phyloP scores from a whole-genome alignment of 2,113 vertebrate species.

The Acrocephalus arundinaceus region DNA sequence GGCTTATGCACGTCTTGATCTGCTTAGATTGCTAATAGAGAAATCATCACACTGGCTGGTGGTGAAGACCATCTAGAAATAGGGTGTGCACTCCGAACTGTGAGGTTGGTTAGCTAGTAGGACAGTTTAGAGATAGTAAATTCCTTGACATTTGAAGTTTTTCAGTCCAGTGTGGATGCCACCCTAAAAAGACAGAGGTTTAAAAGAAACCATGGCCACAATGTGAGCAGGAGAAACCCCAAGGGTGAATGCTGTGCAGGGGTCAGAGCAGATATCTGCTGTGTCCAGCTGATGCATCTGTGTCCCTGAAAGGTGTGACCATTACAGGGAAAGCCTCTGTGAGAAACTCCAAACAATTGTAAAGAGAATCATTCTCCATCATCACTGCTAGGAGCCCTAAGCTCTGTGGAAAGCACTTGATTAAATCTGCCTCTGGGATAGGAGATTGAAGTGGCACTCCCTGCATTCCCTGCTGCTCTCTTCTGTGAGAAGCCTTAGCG shows the following conservation, averaged over 20 bases:
- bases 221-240: neutral
- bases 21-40: neutral
- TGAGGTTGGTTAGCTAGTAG: neutral
- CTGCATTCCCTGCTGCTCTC: neutral
- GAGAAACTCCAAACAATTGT: neutral
- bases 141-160: neutral
- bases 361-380: neutral
- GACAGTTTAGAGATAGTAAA: neutral
- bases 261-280: neutral
- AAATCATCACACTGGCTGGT: neutral
- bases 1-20: neutral
- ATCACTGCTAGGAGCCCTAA: neutral
- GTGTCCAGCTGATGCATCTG: neutral
- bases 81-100: neutral
- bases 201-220: neutral
- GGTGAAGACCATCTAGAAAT: neutral
- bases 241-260: neutral
- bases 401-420: neutral
- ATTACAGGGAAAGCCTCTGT: neutral
- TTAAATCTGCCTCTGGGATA: neutral
- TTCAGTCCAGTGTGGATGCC: neutral
- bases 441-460: neutral
- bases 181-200: neutral
- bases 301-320: neutral
- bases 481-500: neutral